A percentile compares a stretch with the other conserved stretches of the same genome.
Evolutionary conservation across 2,113 vertebrate species (phyloP).

Genomic region (Malurus cyaneus): DNA sequence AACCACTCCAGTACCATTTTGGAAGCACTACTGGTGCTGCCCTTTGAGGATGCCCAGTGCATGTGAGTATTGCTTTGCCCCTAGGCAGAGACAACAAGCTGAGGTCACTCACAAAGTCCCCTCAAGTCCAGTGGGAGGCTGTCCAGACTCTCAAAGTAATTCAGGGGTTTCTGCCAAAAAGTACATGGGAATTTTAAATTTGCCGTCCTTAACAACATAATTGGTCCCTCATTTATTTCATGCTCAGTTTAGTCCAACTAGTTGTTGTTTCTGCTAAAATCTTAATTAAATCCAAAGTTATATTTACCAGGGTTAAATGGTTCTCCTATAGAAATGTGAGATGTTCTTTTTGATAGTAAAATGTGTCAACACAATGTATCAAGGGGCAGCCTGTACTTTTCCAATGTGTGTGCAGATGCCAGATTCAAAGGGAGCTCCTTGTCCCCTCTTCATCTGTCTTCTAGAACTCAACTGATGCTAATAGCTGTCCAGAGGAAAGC

Average conservation of each 20-base stretch:
- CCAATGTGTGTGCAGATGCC: not conserved
- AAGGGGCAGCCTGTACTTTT: not conserved
- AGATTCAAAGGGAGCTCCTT: not conserved
- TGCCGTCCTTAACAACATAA: not conserved
- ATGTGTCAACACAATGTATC: not conserved
- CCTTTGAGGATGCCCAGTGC: not conserved
- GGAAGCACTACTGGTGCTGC: not conserved
- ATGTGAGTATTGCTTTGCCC: not conserved
- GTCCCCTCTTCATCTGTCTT: not conserved
- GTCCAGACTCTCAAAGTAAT: not conserved
- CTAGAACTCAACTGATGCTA: slow-evolving; percentile 65
- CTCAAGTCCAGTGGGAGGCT: not conserved
- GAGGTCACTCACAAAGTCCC: not conserved
- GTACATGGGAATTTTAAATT: not conserved
- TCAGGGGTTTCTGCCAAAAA: not conserved
- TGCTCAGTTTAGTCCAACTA: not conserved
- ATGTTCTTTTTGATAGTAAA: not conserved
- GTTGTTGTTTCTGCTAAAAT: not conserved
- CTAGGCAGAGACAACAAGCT: not conserved
- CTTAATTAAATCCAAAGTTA: not conserved
- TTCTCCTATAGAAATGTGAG: not conserved
- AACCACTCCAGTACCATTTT: not conserved
- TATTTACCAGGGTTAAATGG: not conserved
- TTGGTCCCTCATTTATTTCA: not conserved
- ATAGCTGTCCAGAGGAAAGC: slow-evolving; percentile 51